Evolutionary conservation across 1,140 invertebrate genomes (phyloP), one percentile per base, ranked within the genome.

Genomic region (Zeugodacus cucurbitae): DNA sequence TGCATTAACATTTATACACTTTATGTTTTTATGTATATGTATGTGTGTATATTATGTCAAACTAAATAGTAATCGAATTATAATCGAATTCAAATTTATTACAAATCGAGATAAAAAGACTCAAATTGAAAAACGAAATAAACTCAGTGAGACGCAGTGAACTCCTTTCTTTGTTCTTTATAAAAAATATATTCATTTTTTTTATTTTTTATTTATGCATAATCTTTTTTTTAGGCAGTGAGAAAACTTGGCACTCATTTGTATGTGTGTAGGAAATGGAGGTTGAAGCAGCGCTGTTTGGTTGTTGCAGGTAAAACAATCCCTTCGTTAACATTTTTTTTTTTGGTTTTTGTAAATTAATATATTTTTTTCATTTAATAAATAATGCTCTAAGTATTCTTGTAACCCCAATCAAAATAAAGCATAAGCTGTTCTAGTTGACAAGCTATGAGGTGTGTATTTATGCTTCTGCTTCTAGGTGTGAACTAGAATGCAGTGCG

Each of bases 281-380:
- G 90, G 88, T 89, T 70, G 41, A 67, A 88, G 87, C 64, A 32
- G 89, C 48, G 87, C 90, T 92, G n/a, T n/a, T 93, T 92, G 92
- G 92, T 93, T 93, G 92, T 93, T 93, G 91, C 93, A 91, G 91
- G 90, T 89, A 89, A 78, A 89, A 74, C 54, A 59, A 37, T 86
- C 29, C 44, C 57, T 59, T 86, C 54, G 34, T 86, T 58, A 57
- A 44, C 37, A 7, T 48, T 82, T 41, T 41, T 41, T 44, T 34
- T 74, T 74, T 32, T 54, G 6, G n/a, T 62, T 26, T 62, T 62
- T 22, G 26, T 54, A 62, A 62, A 58, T 57, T 86, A 57, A n/a
- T 86, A 29, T 41, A 74, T 74, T 82, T 54, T 48, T 82, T 41
- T n/a, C 17, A 82, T 82, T 14, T 67, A n/a, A n/a, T 34, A 29